phyloP scores from a whole-genome alignment of 2,797 vertebrate genomes.

The Apodemus agrarius region DNA sequence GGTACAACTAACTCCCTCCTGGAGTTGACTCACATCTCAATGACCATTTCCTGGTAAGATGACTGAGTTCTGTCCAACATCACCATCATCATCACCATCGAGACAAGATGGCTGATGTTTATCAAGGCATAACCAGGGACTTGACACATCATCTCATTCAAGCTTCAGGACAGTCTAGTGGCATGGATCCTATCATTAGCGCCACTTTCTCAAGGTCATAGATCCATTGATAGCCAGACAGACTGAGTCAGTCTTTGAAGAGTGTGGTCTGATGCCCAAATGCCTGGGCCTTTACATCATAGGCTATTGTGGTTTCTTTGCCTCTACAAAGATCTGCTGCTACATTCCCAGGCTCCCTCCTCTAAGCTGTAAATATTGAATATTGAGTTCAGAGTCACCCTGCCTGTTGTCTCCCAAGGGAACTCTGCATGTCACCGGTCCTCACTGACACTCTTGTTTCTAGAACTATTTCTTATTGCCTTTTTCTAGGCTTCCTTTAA shows the following conservation, averaged over 20 bases:
- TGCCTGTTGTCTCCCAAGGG: not conserved
- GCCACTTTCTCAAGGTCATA: not conserved
- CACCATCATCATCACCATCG: no score
- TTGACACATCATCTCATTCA: not conserved
- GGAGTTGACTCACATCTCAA: not conserved
- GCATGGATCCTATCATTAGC: not conserved
- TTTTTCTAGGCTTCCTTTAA: slow-evolving; percentile 7
- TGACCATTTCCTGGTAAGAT: not conserved
- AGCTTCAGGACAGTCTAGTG: not conserved
- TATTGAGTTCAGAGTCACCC: not conserved
- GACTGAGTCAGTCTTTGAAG: not conserved
- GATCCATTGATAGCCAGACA: not conserved
- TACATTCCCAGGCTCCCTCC: not conserved
- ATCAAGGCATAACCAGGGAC: not conserved
- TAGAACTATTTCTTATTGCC: not conserved
- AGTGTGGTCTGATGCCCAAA: not conserved
- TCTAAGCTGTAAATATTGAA: not conserved
- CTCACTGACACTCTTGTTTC: slow-evolving; percentile 2
- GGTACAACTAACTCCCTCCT: not conserved
- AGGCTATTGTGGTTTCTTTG: not conserved
- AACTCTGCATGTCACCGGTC: not conserved
- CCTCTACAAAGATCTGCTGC: not conserved
- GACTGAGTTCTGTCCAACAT: not conserved
- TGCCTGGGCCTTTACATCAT: no score
- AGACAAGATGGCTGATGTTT: not conserved